Evolutionary conservation across 2,797 vertebrate genomes (phyloP).

Genomic region (Neostethus bicornis): DNA sequence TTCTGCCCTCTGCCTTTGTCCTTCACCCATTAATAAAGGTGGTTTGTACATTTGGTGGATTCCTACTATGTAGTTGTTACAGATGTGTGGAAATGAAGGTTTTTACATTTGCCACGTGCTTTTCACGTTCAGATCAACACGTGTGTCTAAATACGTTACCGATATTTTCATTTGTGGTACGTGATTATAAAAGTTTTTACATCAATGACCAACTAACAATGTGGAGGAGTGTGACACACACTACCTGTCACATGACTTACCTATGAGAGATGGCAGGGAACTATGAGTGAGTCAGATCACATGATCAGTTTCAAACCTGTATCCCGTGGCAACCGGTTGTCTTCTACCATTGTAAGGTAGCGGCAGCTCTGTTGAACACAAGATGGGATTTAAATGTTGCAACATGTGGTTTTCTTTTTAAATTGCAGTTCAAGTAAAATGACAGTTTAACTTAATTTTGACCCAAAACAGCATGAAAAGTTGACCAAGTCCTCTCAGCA

Average conservation of each 20-base stretch:
- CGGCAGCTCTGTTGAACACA: slow-evolving; percentile 59
- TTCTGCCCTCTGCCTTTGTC: slow-evolving; percentile 59
- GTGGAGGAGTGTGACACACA: not conserved
- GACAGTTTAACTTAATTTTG: not conserved
- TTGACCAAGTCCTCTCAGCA: slow-evolving; percentile 29
- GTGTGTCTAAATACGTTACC: slow-evolving; percentile 52
- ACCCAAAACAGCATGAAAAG: not conserved
- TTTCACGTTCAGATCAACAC: slow-evolving; percentile 37
- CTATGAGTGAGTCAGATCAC: slow-evolving; percentile 67
- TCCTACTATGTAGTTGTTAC: slow-evolving; percentile 41
- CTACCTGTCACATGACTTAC: slow-evolving; percentile 56
- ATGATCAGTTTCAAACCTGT: slow-evolving; percentile 67
- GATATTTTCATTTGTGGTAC: slow-evolving; percentile 42
- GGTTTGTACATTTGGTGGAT: slow-evolving; percentile 66
- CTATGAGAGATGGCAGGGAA: slow-evolving; percentile 62
- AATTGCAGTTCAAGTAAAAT: not conserved
- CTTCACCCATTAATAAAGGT: slow-evolving; percentile 68
- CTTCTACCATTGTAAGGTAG: slow-evolving; percentile 61
- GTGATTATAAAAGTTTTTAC: slow-evolving; percentile 39
- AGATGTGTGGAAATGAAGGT: slow-evolving; percentile 57
- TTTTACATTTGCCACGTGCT: slow-evolving; percentile 28
- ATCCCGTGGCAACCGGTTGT: slow-evolving; percentile 50
- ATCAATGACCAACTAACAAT: slow-evolving; percentile 40
- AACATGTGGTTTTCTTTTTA: not conserved
- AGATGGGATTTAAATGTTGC: slow-evolving; percentile 15